Base-by-base conservation (phyloP, 1,140 invertebrate species). In the Drosophila pallidifrons region DNA sequence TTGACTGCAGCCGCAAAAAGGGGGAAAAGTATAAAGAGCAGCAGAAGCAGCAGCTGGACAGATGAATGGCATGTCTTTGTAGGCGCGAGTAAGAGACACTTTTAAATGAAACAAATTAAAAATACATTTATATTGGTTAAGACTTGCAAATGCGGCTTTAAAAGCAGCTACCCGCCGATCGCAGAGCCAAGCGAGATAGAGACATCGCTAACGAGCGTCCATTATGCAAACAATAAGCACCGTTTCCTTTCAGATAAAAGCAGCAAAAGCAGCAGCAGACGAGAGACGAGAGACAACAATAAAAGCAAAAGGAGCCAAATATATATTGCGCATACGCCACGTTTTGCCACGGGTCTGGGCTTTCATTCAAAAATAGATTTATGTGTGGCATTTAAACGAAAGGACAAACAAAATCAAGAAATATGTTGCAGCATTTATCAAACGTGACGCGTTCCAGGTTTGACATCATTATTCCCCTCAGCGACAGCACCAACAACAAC, bases 321-420 rank as follows among this genome's bases (percentile, higher is more conserved):
- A 86, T 78, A 61, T 65, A 83, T 87, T 80, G 85, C 75, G 81
- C 65, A 86, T 87, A 87, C 82, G 79, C 68, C 73, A 80, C 77
- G 68, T 79, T 79, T 68, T 41, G 41, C 47, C 38, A 52, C 70
- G 30, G 30, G n/a, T 16, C 35, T 4, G 60, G 43, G 54, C 78
- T 71, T 85, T 85, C 86, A 89, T 89, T 89, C 85, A 89, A 91
- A 91, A 91, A 91, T 91, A 91, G 85, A 91, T 91, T 91, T 91
- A 89, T 91, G 85, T 86, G 66, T 76, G 86, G 81, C 85, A 88
- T 81, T 90, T 81, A 85, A 89, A 54, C 61, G 58, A 70, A 71
- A 85, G 75, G 70, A 81, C 67, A 77, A 79, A 69, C 54, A 74
- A 89, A 89, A 89, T 85, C 82, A 89, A 89, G 85, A 89, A 83